phyloP scores from a whole-genome alignment of 2,888 invertebrate genomes.

The Neria commutata region DNA sequence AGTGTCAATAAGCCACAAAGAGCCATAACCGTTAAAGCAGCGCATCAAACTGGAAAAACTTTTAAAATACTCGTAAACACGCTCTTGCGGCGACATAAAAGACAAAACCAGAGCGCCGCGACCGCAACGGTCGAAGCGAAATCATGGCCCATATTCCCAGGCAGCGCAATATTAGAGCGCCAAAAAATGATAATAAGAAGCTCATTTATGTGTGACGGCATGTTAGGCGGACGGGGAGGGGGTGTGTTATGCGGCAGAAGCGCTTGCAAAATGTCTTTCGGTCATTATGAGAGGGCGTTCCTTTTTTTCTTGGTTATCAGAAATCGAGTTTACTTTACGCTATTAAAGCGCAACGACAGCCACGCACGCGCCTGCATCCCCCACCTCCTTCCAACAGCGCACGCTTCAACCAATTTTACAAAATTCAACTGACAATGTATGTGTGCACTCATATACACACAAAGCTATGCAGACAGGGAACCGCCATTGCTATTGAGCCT shows the following conservation, averaged over 20 bases:
- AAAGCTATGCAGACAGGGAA: neutral
- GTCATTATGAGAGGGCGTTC: neutral
- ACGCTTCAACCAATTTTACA: neutral
- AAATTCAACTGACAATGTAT: neutral
- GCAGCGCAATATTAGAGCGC: too few species aligned
- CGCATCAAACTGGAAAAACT: neutral
- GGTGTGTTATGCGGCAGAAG: neutral
- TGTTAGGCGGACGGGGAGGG: slow-evolving; percentile 5
- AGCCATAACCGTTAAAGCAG: neutral
- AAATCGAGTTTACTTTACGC: neutral
- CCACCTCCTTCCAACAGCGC: neutral
- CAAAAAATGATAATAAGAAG: neutral
- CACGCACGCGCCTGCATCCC: neutral
- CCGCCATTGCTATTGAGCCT: neutral
- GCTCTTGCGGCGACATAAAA: too few species aligned
- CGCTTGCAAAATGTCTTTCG: neutral
- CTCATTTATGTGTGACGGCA: neutral
- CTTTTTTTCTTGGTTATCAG: neutral
- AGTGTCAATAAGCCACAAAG: neutral
- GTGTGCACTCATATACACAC: neutral
- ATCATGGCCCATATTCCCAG: too few species aligned
- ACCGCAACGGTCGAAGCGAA: slow-evolving; percentile 17
- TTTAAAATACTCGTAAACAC: slow-evolving; percentile 1
- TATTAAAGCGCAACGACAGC: neutral
- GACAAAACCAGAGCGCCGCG: slow-evolving; percentile 49